Evolutionary conservation across 2,888 invertebrate genomes (phyloP).

Genomic region (Ochropleura leucogaster): DNA sequence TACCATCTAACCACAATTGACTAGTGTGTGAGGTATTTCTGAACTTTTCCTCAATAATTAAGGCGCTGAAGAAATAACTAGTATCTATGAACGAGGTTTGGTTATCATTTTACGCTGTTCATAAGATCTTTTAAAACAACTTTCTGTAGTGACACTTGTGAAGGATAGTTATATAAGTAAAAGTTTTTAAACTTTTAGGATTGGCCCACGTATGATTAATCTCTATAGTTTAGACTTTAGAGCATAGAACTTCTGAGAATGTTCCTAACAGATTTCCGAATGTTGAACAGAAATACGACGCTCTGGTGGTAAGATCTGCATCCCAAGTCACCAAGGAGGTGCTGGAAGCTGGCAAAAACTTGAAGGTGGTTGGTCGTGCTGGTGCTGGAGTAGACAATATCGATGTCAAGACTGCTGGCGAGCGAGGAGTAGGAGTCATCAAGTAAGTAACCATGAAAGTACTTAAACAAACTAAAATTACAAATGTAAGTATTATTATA

Average conservation of each 20-base stretch:
- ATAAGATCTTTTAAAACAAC: background rate
- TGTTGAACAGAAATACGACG: conserved; percentile 94
- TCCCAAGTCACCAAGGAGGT: conserved; percentile 98
- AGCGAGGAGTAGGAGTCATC: conserved; percentile 96
- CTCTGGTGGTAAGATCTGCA: conserved; percentile 97
- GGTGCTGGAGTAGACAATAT: conserved; percentile 99
- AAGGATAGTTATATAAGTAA: no score
- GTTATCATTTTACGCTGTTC: background rate
- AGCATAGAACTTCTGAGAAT: background rate
- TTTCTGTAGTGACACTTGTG: background rate
- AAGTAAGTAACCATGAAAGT: conserved; percentile 92
- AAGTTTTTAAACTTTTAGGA: no score
- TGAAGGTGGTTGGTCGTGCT: conserved; percentile 98
- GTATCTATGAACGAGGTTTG: background rate
- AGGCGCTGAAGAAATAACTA: background rate
- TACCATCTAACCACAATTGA: background rate
- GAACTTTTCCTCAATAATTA: conserved; percentile 9
- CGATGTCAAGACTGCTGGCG: conserved; percentile 96
- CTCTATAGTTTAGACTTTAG: no score
- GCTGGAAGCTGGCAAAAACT: conserved; percentile 93
- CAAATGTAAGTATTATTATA: background rate
- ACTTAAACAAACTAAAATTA: background rate
- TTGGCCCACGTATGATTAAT: no score
- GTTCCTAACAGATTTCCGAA: background rate
- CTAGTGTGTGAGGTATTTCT: background rate